Evolutionary conservation across 2,797 vertebrate species (phyloP).

Genomic region (Microchirus variegatus): DNA sequence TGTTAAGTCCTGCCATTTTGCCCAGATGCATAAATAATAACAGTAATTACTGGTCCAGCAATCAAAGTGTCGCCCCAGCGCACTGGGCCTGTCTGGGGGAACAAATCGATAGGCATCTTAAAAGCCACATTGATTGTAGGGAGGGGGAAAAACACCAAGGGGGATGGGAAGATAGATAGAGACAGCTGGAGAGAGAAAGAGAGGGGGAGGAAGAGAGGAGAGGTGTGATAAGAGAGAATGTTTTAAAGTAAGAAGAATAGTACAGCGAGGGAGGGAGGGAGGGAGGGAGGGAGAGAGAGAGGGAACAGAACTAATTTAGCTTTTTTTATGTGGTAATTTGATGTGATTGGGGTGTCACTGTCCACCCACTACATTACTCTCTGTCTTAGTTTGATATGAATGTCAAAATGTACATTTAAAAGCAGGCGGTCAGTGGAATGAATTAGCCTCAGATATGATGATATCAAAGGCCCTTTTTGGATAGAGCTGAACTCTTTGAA

Average conservation of each 20-base stretch:
- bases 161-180: constrained; percentile 82
- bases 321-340: constrained; percentile 49
- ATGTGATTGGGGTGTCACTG: constrained; percentile 37
- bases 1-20: constrained; percentile 89
- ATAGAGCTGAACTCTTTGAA: no score
- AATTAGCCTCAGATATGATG: no score
- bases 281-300: constrained; percentile 31
- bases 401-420: no score
- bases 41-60: constrained; percentile 89
- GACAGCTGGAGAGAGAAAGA: constrained; percentile 72
- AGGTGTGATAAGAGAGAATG: constrained; percentile 79
- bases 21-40: constrained; percentile 91
- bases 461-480: no score
- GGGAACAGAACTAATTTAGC: constrained; percentile 53
- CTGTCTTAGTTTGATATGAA: constrained; percentile 16
- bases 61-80: constrained; percentile 87
- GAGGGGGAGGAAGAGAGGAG: constrained; percentile 62
- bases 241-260: constrained; percentile 65
- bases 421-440: no score
- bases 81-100: constrained; percentile 84
- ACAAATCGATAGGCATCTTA: constrained; percentile 89
- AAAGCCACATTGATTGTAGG: constrained; percentile 89
- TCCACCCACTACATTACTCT: background rate
- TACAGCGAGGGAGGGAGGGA: constrained; percentile 36
- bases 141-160: constrained; percentile 81